Conservation (phyloP, 2,797 vertebrate genomes). For the Pseudochirops cupreus region DNA sequence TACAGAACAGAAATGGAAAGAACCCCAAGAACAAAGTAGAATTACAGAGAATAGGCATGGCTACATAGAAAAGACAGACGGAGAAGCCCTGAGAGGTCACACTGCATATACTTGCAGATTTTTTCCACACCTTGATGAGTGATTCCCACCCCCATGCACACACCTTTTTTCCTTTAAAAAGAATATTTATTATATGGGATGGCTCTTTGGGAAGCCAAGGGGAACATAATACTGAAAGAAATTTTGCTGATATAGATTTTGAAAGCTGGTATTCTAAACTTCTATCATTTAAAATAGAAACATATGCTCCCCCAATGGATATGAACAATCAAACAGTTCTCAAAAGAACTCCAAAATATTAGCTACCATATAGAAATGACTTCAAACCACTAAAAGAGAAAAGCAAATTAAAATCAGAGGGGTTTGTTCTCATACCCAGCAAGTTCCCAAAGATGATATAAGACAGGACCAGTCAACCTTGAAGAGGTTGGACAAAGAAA, state of each 20-base stretch:
- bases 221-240: not conserved
- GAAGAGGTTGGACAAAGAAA: not conserved
- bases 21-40: no score
- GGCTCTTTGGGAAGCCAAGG: not conserved
- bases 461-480: not conserved
- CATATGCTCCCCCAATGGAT: not conserved
- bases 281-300: not conserved
- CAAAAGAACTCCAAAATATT: not conserved
- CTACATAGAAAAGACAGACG: not conserved
- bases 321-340: not conserved
- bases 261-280: not conserved
- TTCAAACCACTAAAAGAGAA: not conserved
- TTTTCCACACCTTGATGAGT: not conserved
- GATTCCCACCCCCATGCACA: not conserved
- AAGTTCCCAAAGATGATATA: not conserved
- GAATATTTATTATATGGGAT: not conserved
- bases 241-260: not conserved
- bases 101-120: not conserved
- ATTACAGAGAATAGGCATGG: not conserved
- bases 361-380: not conserved
- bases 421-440: not conserved
- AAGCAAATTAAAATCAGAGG: not conserved
- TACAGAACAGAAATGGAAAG: not conserved
- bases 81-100: not conserved
- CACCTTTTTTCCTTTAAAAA: no score